Base-by-base conservation (phyloP, 2,888 invertebrate genomes). In the Drepanosiphum platanoidis region DNA sequence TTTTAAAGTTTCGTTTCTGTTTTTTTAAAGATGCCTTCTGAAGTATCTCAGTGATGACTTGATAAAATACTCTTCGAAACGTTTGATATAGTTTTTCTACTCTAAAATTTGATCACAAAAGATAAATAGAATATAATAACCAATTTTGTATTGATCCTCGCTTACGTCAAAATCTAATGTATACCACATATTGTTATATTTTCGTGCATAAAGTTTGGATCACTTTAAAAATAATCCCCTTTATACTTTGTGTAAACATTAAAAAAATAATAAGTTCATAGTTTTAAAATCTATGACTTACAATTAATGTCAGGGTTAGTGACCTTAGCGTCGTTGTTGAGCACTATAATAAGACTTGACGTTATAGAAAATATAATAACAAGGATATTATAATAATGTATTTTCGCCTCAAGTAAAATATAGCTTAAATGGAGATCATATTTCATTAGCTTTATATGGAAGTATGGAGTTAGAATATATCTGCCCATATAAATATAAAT, bases 361-460 rank as follows among this genome's bases (percentile, higher is more conserved):
- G 46, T 34, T 68, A 79, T 79, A 34, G 32, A 61, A 34, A 15
- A 34, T 32, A n/a, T 68, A 68, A 68, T 34, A 68, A 34, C 68
- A 13, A n/a, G 68, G 18, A 64, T n/a, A 70, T 80, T 52, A 80
- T 70, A 58, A 70, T 68, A 58, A 70, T 68, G 80, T 27, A 52
- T 15, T 80, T 70, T 58, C 8, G 27, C 79, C 78, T 13, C 11
- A 39, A 66, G 66, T 66, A 5, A 22, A 64, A 32, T 11, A 64
- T 78, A 39, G 61, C 39, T 79, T 8, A 8, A 27, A 70, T 9
- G 18, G 9, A 70, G 36, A 70, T 80, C 70, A 36, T 70, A 80
- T 80, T 80, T 70, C 52, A 52, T 70, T 52, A 5, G 11, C 27
- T 80, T 58, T 36, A 36, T 70, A 46, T 58, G 27, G 52, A 27